Evolutionary conservation across 2,888 invertebrate species (phyloP).

Genomic region (Nemotelus nigrinus): DNA sequence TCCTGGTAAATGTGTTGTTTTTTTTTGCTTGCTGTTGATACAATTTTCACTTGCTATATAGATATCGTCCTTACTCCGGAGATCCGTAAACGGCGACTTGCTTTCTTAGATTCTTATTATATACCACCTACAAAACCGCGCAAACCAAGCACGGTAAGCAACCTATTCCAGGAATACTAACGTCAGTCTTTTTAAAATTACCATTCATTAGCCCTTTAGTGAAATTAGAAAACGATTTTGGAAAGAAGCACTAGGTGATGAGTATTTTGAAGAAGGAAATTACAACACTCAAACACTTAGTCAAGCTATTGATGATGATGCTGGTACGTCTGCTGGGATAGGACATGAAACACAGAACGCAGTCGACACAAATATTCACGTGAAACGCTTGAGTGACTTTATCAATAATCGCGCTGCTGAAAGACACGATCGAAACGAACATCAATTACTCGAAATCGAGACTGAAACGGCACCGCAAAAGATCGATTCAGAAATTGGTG

Average conservation of each 20-base stretch:
- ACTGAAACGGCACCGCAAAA: conserved; percentile 45
- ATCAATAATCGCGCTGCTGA: conserved; percentile 59
- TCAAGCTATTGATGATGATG: conserved; percentile 15
- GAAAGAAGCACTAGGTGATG: conserved; percentile 51
- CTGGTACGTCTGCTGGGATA: conserved; percentile 50
- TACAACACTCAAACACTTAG: conserved; percentile 39
- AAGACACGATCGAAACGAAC: conserved; percentile 42
- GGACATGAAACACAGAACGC: conserved; percentile 23
- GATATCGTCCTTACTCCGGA: conserved; percentile 63
- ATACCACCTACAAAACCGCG: conserved; percentile 26
- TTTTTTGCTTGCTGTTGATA: conserved; percentile 57
- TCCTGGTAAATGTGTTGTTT: conserved; percentile 58
- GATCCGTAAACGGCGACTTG: conserved; percentile 57
- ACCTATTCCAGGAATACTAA: not conserved
- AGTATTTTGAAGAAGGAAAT: conserved; percentile 46
- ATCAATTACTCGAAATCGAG: conserved; percentile 54
- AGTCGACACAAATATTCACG: conserved; percentile 37
- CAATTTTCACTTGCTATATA: conserved; percentile 49
- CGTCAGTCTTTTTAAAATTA: not conserved
- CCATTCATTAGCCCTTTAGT: conserved; percentile 44
- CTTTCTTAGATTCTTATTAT: conserved; percentile 41
- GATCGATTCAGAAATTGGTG: conserved; percentile 49
- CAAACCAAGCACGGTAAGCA: conserved; percentile 44
- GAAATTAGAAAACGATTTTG: conserved; percentile 50
- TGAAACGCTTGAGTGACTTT: conserved; percentile 62